Base-by-base conservation (phyloP, 2,888 invertebrate genomes). In the Meloe dianella region DNA sequence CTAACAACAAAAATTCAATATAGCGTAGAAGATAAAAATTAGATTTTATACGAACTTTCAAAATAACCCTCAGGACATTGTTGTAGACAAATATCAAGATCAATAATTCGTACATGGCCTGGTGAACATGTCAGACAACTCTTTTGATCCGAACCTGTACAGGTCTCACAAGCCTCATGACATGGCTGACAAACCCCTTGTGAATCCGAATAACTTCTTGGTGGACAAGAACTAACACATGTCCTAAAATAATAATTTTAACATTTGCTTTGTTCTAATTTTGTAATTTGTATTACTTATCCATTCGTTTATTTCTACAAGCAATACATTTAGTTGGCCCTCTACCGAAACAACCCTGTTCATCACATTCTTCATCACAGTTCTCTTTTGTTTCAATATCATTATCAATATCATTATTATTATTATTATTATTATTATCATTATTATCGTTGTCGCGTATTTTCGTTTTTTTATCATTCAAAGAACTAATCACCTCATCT, bases 31-130 rank as follows among this genome's bases (percentile, higher is more conserved):
- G n/a, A n/a, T 58, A 51, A 29, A 59, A 22, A 61, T 58, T 41
- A 60, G 38, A 38, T n/a, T n/a, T 30, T 57, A 24, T 56, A 85
- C 86, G 84, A 83, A 92, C 92, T 90, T 85, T 93, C 93, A 85
- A 91, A 95, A 81, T 95, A 96, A 60, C 95, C 94, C 79, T 95
- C 94, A 0, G 95, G 95, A 80, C 96, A 96, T 77, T 92, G 91
- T 81, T 94, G 94, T 67, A 95, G 86, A 78, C 96, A 96, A 22
- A 95, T 92, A 54, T 93, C 93, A 68, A 95, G 86, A 84, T 95
- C 95, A 17, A 91, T 90, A 61, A 95, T 92, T 78, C 93, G 87
- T 57, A 94, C 87, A 81, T 95, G 93, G 58, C 92, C 93, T 4
- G 93, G 92, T 0, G 93, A 92, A 82, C 95, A 95, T 2, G 92